These are phyloP conservation scores for Lacanobia oleracea DNA, from an alignment of 2,888 invertebrate genomes.

Conservation along the genomic window DNA sequence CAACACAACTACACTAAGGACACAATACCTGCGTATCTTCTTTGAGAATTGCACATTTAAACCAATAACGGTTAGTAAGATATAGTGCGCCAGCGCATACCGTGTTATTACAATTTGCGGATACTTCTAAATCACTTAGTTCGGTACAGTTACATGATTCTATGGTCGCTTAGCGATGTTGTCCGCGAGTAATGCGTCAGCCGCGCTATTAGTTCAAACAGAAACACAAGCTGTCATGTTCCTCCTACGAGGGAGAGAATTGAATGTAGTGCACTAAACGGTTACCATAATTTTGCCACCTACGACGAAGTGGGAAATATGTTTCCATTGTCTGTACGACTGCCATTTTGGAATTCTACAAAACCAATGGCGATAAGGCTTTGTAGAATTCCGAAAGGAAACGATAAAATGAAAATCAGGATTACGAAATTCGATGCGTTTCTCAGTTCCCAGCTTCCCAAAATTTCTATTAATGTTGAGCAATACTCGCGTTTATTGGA, in stretches of 20 bases:
- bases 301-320: slow-evolving; percentile 48
- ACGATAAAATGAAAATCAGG: background rate
- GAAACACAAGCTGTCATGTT: slow-evolving; percentile 58
- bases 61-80: background rate
- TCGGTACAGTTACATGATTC: slow-evolving; percentile 42
- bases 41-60: background rate
- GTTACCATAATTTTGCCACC: slow-evolving; percentile 63
- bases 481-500: slow-evolving; percentile 27
- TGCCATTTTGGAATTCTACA: background rate
- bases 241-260: slow-evolving; percentile 53
- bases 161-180: slow-evolving; percentile 52
- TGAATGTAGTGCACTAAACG: slow-evolving; percentile 60
- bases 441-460: background rate
- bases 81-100: background rate
- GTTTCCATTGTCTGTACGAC: slow-evolving; percentile 43
- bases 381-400: slow-evolving; percentile 4
- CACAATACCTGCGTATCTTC: background rate
- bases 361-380: too few species aligned
- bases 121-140: slow-evolving; percentile 54
- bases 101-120: slow-evolving; percentile 47
- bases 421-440: background rate
- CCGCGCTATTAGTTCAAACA: slow-evolving; percentile 52
- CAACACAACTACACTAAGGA: background rate
- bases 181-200: slow-evolving; percentile 50
- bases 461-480: background rate